These are phyloP conservation scores for Medauroidea extradentata DNA, from an alignment of 1,140 invertebrate species.

Conservation along the genomic window DNA sequence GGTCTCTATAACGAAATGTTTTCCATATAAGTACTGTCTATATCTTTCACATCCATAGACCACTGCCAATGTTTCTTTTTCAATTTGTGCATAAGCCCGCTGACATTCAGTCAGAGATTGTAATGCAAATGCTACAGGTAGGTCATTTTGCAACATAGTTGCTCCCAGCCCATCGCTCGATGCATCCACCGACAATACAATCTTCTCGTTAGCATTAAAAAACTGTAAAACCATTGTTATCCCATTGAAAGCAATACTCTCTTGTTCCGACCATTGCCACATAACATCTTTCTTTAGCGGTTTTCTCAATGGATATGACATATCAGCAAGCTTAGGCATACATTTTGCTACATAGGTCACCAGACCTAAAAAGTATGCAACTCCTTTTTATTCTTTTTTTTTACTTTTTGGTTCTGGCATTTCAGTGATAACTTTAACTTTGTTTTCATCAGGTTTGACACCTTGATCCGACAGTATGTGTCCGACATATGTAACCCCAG, in stretches of 20 bases:
- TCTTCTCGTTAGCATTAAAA: slow-evolving; percentile 26
- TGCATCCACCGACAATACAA: slow-evolving; percentile 31
- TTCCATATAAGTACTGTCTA: slow-evolving; percentile 21
- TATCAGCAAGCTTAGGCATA: slow-evolving; percentile 31
- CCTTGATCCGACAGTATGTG: slow-evolving; percentile 25
- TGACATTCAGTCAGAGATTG: slow-evolving; percentile 23
- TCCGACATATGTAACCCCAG: slow-evolving; percentile 32
- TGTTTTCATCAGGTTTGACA: slow-evolving; percentile 29
- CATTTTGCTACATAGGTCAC: slow-evolving; percentile 35
- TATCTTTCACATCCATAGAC: too few relatives aligned
- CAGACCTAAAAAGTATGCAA: slow-evolving; percentile 30
- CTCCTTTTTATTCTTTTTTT: slow-evolving; percentile 15
- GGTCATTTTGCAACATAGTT: slow-evolving; percentile 28
- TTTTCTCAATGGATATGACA: slow-evolving; percentile 22
- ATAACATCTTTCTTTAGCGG: slow-evolving; percentile 24
- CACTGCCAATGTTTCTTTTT: too few relatives aligned
- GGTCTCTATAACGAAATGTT: slow-evolving; percentile 34
- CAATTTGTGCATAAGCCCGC: too few relatives aligned
- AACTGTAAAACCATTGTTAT: slow-evolving; percentile 27
- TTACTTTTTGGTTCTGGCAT: slow-evolving; percentile 25
- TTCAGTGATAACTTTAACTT: slow-evolving; percentile 36
- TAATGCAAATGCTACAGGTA: slow-evolving; percentile 36
- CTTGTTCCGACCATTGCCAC: slow-evolving; percentile 24
- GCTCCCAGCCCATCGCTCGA: slow-evolving; percentile 33
- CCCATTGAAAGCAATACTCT: slow-evolving; percentile 25